Evolutionary conservation across 2,888 invertebrate genomes (phyloP), one percentile per base, ranked within the genome.

Genomic region (Salticus scenicus): DNA sequence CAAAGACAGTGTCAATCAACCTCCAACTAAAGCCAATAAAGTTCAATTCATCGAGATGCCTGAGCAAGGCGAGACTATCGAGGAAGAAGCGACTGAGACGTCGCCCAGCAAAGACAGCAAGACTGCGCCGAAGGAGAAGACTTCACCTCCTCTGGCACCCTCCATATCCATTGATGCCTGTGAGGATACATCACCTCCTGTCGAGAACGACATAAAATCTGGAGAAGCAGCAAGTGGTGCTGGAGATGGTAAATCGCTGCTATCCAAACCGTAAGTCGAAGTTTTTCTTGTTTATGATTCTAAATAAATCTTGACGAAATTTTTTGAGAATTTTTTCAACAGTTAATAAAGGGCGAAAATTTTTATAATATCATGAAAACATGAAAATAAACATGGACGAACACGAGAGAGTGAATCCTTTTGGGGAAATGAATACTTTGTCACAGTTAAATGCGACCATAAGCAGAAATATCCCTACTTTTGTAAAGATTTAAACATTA

Each of bases 11-110:
- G 84, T 57, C 1, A 79, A 73, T 33, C 74, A 75, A 30, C 75
- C 77, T 20, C n/a, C 77, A 2, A 51, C 79, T 5, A 86, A 86
- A 72, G 80, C 82, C 77, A 87, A 63, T 47, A 87, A 82, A 74
- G 87, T 87, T 30, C 87, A 82, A 70, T 87, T 87, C 70, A 87
- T 82, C 37, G 87, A 87, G 72, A 82, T 81, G 87, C 87, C 87
- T 0, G 87, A 87, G 5, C 81, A 87, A 17, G n/a, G 66, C 0
- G 82, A 75, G 7, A 28, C 73, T 24, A 72, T 73, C n/a, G 87
- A 87, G 12, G 37, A 51, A 31, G 82, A 81, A 0, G 47, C 31
- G 24, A 37, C 28, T 28, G 83, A 72, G 30, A 66, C n/a, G 0
- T 75, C 77, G 8, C 73, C 83, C 27, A 33, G 69, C 20, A 77